Conservation (phyloP, 2,888 invertebrate species). For the Agrochola lota region DNA sequence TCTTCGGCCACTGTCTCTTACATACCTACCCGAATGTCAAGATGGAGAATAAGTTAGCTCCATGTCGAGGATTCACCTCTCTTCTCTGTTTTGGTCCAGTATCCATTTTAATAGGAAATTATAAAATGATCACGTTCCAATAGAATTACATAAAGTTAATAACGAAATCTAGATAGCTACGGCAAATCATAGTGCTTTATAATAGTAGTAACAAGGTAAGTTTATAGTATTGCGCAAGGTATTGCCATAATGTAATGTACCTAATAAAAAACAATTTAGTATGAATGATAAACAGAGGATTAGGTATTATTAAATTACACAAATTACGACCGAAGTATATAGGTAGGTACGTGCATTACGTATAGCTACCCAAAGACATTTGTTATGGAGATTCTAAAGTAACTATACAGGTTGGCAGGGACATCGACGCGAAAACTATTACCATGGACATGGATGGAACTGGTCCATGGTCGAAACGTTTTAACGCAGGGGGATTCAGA, state of each 20-base stretch:
- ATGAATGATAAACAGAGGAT: background rate
- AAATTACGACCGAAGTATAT: too few relatives aligned
- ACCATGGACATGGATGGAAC: too few relatives aligned
- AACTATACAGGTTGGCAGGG: too few relatives aligned
- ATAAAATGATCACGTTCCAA: constrained; percentile 1
- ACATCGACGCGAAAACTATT: too few relatives aligned
- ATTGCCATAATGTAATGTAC: background rate
- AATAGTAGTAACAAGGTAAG: background rate
- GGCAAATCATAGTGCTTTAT: constrained; percentile 1
- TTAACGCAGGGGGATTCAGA: too few relatives aligned
- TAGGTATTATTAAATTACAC: background rate
- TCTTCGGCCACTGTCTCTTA: constrained; percentile 39
- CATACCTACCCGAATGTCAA: constrained; percentile 91
- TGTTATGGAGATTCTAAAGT: too few relatives aligned
- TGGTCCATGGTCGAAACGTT: too few relatives aligned
- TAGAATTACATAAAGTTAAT: constrained; percentile 1
- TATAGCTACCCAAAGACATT: too few relatives aligned
- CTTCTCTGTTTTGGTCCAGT: constrained; percentile 85
- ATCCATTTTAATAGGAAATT: constrained; percentile 76
- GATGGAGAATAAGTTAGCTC: constrained; percentile 88
- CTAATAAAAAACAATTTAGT: background rate
- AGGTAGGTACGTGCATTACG: too few relatives aligned
- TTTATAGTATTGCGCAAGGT: background rate
- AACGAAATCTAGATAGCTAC: constrained; percentile 46
- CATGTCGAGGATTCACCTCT: constrained; percentile 87